A percentile compares a stretch with the other conserved stretches of the same genome.
Evolutionary conservation across 1,140 invertebrate genomes (phyloP).

Genomic region (Pachypsylla venusta): DNA sequence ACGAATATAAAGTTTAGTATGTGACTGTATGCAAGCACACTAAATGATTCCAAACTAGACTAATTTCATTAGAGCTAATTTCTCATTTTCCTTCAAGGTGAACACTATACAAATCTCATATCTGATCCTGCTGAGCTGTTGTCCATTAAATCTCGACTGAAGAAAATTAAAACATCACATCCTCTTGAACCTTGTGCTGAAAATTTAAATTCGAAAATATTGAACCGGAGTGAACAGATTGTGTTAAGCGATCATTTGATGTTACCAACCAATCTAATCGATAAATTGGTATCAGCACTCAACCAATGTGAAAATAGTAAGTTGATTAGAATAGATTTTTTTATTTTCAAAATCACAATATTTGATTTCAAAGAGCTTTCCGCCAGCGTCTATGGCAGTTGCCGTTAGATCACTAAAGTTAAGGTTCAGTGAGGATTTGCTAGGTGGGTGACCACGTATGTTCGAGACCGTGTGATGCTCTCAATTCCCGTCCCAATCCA

Average conservation of each 20-base stretch:
- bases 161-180: background rate
- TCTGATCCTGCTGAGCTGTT: background rate
- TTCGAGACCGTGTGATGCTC: no score
- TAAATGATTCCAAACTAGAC: background rate
- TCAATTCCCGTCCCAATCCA: no score
- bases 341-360: no score
- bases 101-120: background rate
- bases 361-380: no score
- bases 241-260: background rate
- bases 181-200: background rate
- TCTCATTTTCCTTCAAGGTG: background rate
- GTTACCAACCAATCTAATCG: background rate
- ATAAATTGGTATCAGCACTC: background rate
- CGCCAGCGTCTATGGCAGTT: no score
- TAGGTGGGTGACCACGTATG: no score
- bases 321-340: no score
- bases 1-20: background rate
- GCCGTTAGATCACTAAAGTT: no score
- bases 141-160: background rate
- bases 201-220: background rate
- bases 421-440: no score
- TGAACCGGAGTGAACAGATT: background rate
- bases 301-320: background rate
- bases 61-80: background rate
- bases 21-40: background rate